Base-by-base conservation (phyloP, 1,140 invertebrate species). In the Cotesia chilonis region DNA sequence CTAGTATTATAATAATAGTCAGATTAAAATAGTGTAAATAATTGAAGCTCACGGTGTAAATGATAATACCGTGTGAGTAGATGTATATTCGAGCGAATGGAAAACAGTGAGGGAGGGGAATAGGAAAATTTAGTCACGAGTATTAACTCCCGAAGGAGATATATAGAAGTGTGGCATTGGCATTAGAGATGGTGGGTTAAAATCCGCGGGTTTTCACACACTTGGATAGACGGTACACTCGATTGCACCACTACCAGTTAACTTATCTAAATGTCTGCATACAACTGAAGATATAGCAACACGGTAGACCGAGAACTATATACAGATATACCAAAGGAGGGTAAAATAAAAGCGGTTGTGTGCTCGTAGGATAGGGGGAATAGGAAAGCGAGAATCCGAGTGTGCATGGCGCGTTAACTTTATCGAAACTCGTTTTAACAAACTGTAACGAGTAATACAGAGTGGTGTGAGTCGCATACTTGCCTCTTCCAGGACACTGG, bases 351-450 rank as follows among this genome's bases (percentile, higher is more conserved):
- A 60, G 59, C 59, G 20, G 37, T 38, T 6, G 14, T 9, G 2
- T 47, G 14, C 28, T 28, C 28, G 28, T 28, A 28, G 38, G 68
- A 17, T 14, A 14, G 3, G 28, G 28, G 20, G 63, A 59, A 68
- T n/a, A 17, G 60, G 64, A 35, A 64, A 59, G 68, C 59, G 70
- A 17, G 52, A 41, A 72, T n/a, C 63, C n/a, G 37, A 63, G 61
- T 47, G 28, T 51, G 36, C 60, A 68, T 52, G 37, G 14, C 55
- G 66, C 68, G 59, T 76, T 75, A 83, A 83, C 80, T 84, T 83
- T 80, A 83, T 81, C 72, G 78, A 79, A 84, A 82, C 79, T 83
- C 79, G 76, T 83, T 83, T 80, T 76, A 73, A 71, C 73, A 78
- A 79, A 79, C 75, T 78, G 76, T 71, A 75, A 76, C 65, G 74